These are phyloP conservation scores for Borostomias antarcticus DNA, from an alignment of 2,797 vertebrate species.

Conservation along the genomic window DNA sequence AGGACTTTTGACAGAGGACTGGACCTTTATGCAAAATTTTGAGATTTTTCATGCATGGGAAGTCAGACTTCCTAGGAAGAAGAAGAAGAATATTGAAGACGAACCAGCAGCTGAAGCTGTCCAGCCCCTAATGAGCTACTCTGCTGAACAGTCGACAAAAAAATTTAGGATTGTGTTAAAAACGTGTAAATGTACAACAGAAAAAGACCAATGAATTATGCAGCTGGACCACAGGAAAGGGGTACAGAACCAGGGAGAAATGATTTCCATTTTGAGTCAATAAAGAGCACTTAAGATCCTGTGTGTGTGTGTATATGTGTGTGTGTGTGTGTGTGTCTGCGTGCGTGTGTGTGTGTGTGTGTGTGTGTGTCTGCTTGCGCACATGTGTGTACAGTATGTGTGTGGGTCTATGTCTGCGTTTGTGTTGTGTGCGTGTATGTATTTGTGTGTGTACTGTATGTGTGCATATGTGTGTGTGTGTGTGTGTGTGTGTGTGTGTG, in stretches of 20 bases:
- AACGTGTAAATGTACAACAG: slow-evolving; percentile 11
- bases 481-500: slow-evolving; percentile 19
- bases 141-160: too few relatives aligned
- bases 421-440: too few relatives aligned
- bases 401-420: slow-evolving; percentile 11
- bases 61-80: too few relatives aligned
- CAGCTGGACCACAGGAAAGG: not conserved
- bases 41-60: too few relatives aligned
- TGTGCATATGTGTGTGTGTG: not conserved
- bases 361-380: slow-evolving; percentile 18
- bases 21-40: too few relatives aligned
- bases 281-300: not conserved
- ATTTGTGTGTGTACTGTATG: not conserved
- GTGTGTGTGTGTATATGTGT: too few relatives aligned
- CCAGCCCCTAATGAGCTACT: too few relatives aligned
- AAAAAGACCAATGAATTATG: slow-evolving; percentile 11
- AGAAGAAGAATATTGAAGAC: too few relatives aligned
- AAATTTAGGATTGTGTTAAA: not conserved
- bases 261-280: slow-evolving; percentile 16
- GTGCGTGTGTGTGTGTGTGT: slow-evolving; percentile 8
- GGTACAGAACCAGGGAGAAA: slow-evolving; percentile 3
- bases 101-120: too few relatives aligned
- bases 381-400: too few relatives aligned
- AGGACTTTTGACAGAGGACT: too few relatives aligned
- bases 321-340: too few relatives aligned